Conservation (phyloP, 1,140 invertebrate species). For the Proales similis region DNA sequence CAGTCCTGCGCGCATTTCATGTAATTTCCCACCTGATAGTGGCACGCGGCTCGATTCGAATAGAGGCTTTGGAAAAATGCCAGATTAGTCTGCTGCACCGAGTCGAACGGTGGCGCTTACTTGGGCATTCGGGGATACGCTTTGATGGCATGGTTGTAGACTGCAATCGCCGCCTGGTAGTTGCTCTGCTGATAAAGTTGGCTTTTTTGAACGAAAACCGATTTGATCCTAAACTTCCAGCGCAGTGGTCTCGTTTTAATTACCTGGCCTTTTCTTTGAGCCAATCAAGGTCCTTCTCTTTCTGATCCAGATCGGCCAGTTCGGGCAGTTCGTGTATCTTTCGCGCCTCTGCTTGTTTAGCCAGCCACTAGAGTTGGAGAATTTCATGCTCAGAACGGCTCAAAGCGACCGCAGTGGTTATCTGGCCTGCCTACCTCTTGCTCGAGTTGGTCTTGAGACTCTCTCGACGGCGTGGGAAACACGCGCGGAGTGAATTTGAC, state of each 20-base stretch:
- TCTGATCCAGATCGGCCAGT: conserved; percentile 57
- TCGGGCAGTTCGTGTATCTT: conserved; percentile 16
- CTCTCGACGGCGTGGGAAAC: conserved; percentile 73
- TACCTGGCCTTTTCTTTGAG: conserved; percentile 72
- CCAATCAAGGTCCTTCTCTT: conserved; percentile 74
- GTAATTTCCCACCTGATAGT: conserved; percentile 66
- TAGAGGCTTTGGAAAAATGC: conserved; percentile 57
- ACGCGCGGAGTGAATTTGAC: conserved; percentile 66
- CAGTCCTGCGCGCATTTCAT: conserved; percentile 63
- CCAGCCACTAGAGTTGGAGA: conserved; percentile 19
- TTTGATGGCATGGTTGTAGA: conserved; percentile 69
- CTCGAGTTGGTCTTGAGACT: conserved; percentile 66
- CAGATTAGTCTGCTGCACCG: not conserved
- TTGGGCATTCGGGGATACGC: conserved; percentile 64
- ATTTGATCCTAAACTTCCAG: no score
- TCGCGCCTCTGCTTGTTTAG: conserved; percentile 9
- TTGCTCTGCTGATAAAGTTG: conserved; percentile 67
- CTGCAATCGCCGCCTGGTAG: conserved; percentile 70
- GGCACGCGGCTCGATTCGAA: conserved; percentile 67
- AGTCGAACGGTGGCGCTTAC: conserved; percentile 40
- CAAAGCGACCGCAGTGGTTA: not conserved
- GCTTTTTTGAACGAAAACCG: conserved; percentile 51
- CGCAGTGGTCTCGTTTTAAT: no score
- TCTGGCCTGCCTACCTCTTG: conserved; percentile 57
- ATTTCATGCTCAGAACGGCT: not conserved